Evolutionary conservation across 1,140 invertebrate genomes (phyloP), one percentile per base, ranked within the genome.

Genomic region (Lamellibrachia luymesi): DNA sequence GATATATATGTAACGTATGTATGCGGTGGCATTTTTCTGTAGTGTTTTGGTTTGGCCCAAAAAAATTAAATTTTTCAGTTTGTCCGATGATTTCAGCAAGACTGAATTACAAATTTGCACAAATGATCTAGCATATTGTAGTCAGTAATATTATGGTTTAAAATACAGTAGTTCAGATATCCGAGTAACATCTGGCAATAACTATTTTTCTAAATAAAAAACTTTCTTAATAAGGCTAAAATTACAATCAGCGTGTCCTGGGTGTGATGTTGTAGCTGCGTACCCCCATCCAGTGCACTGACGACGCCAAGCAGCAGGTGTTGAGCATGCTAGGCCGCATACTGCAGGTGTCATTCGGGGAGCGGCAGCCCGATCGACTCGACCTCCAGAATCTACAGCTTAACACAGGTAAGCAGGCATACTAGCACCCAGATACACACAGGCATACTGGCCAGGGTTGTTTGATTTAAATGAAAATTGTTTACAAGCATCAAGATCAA

Each of bases 351-450:
- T 95, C 95, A 0, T 96, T 95, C 51, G 91, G 91, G 49, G 96
- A 95, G 94, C 91, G 95, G 96, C 56, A 93, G 94, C 27, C 93
- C 2, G 49, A 50, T n/a, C 49, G 90, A 64, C 92, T 91, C 94
- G 94, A 50, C 95, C 96, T 93, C 96, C 96, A 94, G 96, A 95
- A 94, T 96, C 95, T 94, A 95, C 95, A 94, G 64, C 64, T 80
- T 10, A 22, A 80, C 64, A 80, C 64, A 80, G 64, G 64, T 80
- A 56, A 0, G 52, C 52, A 56, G 38, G 38, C 38, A 38, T 38
- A 38, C 38, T 38, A 38, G 38, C 38, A 38, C 38, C 38, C 38
- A 38, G 38, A 38, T 38, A 38, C 38, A 38, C 38, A 38, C 38
- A 38, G 38, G 38, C 38, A 38, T 38, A 38, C 38, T 38, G 38